These are phyloP conservation scores for Perithous albicinctus DNA, from an alignment of 2,888 invertebrate genomes.

Conservation along the genomic window DNA sequence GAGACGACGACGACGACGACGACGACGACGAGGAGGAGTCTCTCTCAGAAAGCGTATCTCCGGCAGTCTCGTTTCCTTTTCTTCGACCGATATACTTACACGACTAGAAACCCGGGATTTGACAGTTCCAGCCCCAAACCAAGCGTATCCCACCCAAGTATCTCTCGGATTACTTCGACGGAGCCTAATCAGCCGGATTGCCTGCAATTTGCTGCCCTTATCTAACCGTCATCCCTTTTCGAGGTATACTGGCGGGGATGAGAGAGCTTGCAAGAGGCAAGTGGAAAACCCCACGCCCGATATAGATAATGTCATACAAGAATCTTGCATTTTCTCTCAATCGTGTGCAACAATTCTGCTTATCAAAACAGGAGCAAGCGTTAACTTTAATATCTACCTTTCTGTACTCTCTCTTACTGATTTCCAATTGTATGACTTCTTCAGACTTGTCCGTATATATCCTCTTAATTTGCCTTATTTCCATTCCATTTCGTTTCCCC, in stretches of 20 bases:
- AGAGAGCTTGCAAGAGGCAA: conserved; percentile 27
- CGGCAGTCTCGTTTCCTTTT: conserved; percentile 66
- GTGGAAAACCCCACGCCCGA: conserved; percentile 17
- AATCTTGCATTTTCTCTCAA: conserved; percentile 49
- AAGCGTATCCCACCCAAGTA: conserved; percentile 52
- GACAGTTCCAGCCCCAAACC: conserved; percentile 38
- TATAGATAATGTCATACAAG: conserved; percentile 22
- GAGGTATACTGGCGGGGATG: conserved; percentile 30
- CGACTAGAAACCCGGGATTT: conserved; percentile 18
- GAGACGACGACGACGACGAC: conserved; percentile 76
- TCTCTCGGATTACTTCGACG: conserved; percentile 77
- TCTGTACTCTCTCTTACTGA: too few species aligned
- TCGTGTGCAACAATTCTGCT: conserved; percentile 3
- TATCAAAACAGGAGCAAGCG: not conserved
- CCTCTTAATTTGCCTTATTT: too few species aligned
- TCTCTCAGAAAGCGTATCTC: conserved; percentile 61
- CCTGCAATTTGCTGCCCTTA: conserved; percentile 82
- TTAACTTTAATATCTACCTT: not conserved
- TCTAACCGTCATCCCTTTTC: conserved; percentile 74
- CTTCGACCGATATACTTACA: conserved; percentile 60
- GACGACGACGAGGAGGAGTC: conserved; percentile 60
- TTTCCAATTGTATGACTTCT: not conserved
- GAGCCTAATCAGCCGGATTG: conserved; percentile 83
- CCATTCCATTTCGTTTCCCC: too few species aligned
- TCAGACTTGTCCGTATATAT: too few species aligned